phyloP scores from a whole-genome alignment of 2,113 vertebrate genomes.

The Caracal caracal region DNA sequence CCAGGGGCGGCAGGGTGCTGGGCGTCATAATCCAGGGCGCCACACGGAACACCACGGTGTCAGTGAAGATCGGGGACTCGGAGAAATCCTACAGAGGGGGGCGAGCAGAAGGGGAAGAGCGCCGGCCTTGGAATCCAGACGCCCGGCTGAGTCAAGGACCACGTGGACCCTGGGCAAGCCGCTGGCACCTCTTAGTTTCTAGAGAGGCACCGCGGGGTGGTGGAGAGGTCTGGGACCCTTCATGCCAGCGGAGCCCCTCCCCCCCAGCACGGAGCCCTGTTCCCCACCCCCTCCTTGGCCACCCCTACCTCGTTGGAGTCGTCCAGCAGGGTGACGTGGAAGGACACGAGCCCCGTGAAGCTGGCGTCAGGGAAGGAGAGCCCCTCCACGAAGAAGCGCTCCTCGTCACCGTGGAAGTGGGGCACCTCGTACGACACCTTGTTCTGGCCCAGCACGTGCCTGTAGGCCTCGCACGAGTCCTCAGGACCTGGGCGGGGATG shows the following conservation, averaged over 20 bases:
- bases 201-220: accelerated
- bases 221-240: accelerated
- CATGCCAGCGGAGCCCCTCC: accelerated
- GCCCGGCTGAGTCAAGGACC: accelerated
- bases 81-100: conserved; percentile 83
- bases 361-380: conserved; percentile 89
- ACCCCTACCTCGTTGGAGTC: conserved; percentile 80
- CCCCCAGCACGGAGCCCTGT: neutral
- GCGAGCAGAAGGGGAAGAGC: accelerated
- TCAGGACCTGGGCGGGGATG: conserved; percentile 12
- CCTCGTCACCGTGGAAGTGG: conserved; percentile 57
- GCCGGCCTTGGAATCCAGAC: neutral
- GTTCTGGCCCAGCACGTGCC: conserved; percentile 72
- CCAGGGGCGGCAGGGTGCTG: conserved; percentile 89
- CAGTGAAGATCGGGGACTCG: conserved; percentile 92
- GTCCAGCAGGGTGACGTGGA: conserved; percentile 92
- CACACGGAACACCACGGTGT: conserved; percentile 90
- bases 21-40: conserved; percentile 98
- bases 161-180: accelerated
- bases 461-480: conserved; percentile 60
- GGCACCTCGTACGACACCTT: conserved; percentile 75
- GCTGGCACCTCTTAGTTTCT: neutral
- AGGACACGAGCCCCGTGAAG: conserved; percentile 89
- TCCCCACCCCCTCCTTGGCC: accelerated
- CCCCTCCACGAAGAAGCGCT: conserved; percentile 92